Evolutionary conservation across 2,888 invertebrate genomes (phyloP).

Genomic region (Bhutanitis thaidina): DNA sequence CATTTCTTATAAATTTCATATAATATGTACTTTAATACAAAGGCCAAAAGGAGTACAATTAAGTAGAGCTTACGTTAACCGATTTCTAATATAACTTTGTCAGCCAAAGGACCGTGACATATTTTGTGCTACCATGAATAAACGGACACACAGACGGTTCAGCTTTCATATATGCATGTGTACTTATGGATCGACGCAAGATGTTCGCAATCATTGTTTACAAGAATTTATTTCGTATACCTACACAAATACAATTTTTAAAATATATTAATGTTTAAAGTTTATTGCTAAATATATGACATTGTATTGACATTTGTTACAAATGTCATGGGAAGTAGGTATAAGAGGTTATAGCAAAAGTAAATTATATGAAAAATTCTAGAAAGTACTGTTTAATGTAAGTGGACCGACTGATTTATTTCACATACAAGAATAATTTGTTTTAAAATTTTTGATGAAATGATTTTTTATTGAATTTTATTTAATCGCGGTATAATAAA

Average conservation of each 20-base stretch:
- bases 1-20: constrained; percentile 17
- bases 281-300: no score
- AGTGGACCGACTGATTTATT: no score
- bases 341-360: no score
- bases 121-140: constrained; percentile 67
- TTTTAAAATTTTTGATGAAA: no score
- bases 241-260: background rate
- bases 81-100: constrained; percentile 24
- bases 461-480: no score
- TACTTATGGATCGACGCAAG: constrained; percentile 27
- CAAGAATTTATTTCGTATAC: constrained; percentile 2
- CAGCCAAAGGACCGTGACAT: constrained; percentile 54
- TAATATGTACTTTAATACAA: background rate
- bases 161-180: constrained; percentile 49
- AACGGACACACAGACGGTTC: constrained; percentile 55
- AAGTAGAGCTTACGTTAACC: background rate
- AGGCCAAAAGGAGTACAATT: background rate
- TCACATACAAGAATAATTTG: no score
- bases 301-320: no score
- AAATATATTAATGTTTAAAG: no score
- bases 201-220: constrained; percentile 17
- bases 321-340: no score
- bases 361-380: no score
- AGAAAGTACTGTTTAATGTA: no score
- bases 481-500: no score